A percentile compares a stretch with the other conserved stretches of the same genome.
Conservation (phyloP, 2,113 vertebrate genomes). For the Saccopteryx leptura region DNA sequence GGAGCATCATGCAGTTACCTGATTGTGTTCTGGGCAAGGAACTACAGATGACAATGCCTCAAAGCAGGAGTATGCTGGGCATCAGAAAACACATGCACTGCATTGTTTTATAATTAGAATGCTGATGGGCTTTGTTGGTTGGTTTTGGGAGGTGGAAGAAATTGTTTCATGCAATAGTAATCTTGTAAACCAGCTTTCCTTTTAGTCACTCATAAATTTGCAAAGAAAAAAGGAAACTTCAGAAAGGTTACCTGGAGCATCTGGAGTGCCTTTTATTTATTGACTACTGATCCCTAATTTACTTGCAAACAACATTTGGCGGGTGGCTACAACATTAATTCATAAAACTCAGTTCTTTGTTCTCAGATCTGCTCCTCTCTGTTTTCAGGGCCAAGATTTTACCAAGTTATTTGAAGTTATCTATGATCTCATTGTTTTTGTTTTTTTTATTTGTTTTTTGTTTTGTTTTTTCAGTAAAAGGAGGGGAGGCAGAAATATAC, state of each 20-base stretch:
- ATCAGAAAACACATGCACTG: not conserved
- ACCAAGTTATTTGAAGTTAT: not conserved
- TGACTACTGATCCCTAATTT: not conserved
- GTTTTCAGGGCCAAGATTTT: not conserved
- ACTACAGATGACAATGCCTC: not conserved
- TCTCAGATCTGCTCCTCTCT: not conserved
- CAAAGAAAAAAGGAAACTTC: not conserved
- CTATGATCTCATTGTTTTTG: not conserved
- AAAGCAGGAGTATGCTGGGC: not conserved
- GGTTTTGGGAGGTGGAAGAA: not conserved
- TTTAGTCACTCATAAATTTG: not conserved
- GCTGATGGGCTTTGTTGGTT: not conserved
- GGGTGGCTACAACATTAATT: not conserved
- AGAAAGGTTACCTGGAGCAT: not conserved
- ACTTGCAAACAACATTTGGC: not conserved
- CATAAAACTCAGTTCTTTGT: not conserved
- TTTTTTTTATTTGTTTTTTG: too few species aligned
- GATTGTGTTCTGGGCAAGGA: not conserved
- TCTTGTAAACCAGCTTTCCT: not conserved
- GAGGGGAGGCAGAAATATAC: too few species aligned
- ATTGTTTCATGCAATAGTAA: not conserved
- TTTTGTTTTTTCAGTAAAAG: too few species aligned
- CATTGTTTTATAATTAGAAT: not conserved
- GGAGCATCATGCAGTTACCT: not conserved
- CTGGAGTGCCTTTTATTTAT: not conserved